Conservation (phyloP, 2,113 vertebrate species). For the Cercocebus atys region DNA sequence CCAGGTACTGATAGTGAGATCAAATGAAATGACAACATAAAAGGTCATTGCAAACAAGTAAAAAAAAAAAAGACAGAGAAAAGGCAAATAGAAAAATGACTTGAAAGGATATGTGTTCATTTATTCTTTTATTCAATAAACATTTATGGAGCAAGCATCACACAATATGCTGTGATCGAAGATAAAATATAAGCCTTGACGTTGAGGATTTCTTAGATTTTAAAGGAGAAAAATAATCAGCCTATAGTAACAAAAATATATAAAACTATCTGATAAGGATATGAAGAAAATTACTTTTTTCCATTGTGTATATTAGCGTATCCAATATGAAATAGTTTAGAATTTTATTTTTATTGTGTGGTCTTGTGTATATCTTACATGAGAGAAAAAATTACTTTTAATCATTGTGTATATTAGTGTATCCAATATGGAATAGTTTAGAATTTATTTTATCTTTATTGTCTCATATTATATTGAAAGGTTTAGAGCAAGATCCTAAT, state of each 20-base stretch:
- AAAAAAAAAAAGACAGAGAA: neutral
- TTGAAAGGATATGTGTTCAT: neutral
- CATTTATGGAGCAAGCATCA: neutral
- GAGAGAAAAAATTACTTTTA: neutral
- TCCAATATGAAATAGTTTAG: neutral
- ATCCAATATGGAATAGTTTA: neutral
- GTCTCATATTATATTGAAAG: neutral
- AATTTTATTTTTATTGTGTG: neutral
- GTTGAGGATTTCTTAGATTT: neutral
- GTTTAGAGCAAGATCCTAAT: neutral
- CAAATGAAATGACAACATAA: neutral
- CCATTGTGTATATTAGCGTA: neutral
- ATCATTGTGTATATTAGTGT: neutral
- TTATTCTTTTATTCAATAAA: neutral
- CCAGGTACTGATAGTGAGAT: neutral
- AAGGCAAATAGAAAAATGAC: neutral
- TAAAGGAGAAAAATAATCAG: neutral
- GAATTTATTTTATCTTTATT: conserved; percentile 21
- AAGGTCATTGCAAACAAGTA: neutral
- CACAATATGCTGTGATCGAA: neutral
- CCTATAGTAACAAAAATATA: neutral
- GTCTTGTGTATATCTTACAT: too few relatives aligned
- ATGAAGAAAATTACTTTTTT: conserved; percentile 7
- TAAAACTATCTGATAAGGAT: neutral
- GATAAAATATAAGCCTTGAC: neutral